Evolutionary conservation across 2,797 vertebrate genomes (phyloP).

Genomic region (Tenualosa ilisha): DNA sequence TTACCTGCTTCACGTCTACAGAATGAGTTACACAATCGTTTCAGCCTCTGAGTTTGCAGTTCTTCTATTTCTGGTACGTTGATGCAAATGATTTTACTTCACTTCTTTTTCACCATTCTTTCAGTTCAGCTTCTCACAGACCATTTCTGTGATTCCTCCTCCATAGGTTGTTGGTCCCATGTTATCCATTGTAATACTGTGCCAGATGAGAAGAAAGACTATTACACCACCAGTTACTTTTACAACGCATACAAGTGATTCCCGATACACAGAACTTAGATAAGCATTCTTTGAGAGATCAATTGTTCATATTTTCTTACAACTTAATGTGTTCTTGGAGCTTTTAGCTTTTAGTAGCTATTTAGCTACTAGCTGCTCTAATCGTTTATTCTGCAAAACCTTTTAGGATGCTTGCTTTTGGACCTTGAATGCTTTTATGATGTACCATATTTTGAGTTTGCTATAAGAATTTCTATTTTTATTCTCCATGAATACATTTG

Average conservation of each 20-base stretch:
- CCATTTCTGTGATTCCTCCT: background rate
- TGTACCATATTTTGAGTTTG: background rate
- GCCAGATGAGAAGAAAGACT: background rate
- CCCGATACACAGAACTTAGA: background rate
- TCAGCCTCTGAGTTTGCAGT: background rate
- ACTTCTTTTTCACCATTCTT: background rate
- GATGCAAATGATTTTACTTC: background rate
- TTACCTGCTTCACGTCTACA: background rate
- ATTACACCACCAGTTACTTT: background rate
- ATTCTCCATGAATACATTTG: background rate
- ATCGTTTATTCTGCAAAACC: background rate
- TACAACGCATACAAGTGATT: slow-evolving; percentile 2
- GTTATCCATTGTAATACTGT: background rate
- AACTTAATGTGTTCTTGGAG: background rate
- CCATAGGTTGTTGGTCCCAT: background rate
- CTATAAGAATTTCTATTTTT: background rate
- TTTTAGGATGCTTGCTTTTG: background rate
- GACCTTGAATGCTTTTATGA: background rate
- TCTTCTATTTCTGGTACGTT: background rate
- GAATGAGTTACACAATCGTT: background rate
- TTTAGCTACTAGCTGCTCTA: background rate
- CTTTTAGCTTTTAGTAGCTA: no score
- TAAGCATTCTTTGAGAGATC: background rate
- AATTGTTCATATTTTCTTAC: no score
- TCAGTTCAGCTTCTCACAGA: background rate